Evolutionary conservation across 2,797 vertebrate genomes (phyloP), one percentile per base, ranked within the genome.

Genomic region (Rhadinocentrus ornatus): DNA sequence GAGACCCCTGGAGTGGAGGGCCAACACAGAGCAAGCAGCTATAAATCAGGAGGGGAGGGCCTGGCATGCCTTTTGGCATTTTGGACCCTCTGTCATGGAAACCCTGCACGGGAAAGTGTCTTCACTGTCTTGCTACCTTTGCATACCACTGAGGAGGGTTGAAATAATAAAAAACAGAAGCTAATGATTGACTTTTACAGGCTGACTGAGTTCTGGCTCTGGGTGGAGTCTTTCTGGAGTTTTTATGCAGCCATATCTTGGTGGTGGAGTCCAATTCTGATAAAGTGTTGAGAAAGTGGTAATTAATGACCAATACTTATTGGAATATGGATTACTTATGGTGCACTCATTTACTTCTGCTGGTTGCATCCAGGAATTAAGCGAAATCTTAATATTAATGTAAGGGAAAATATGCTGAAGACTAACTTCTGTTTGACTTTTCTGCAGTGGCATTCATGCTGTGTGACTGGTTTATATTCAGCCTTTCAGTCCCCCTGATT

Each of bases 151-250:
- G 53, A 22, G 70, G 69, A 63, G 70, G 71, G 75, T 39, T 66
- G 62, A 69, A 69, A 80, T 69, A 83, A 80, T 75, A 69, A 85
- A n/a, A 86, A 54, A 82, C 77, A 71, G 59, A 6, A 71, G 84
- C 71, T 91, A 89, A 90, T 91, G 83, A 85, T 90, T 90, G 78
- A 89, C 88, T 77, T 1, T 0, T 11, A 66, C 56, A 56, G 67
- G 35, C 62, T 60, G 75, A 46, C 68, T 20, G 48, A 53, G 9
- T n/a, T 22, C 54, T 50, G 75, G 57, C 66, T 78, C 41, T 18
- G 32, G 13, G 63, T 29, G 65, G 22, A 71, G 44, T 24, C 59
- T 64, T 60, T 62, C 48, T 52, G 48, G 22, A 61, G 32, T 75
- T 52, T 55, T 75, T 64, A 46, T 66, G 31, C 56, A 56, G 53